Conservation (phyloP, 2,888 invertebrate species). For the Spilosoma lubricipeda region DNA sequence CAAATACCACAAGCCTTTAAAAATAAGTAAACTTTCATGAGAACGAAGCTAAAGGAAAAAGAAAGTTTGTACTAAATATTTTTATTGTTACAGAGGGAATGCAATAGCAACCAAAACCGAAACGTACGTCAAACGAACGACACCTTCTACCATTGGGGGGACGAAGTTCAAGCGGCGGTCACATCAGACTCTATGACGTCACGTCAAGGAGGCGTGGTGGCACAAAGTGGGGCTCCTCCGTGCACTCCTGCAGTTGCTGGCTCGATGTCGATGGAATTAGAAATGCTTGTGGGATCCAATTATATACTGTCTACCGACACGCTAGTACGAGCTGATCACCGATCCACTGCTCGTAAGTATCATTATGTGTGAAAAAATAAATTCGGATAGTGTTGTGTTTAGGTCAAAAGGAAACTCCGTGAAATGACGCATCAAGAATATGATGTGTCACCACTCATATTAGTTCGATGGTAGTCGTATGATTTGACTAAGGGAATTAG, state of each 20-base stretch:
- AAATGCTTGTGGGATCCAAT: conserved; percentile 79
- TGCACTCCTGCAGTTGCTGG: conserved; percentile 55
- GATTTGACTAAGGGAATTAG: no score
- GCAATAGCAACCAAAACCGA: conserved; percentile 56
- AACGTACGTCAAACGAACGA: conserved; percentile 67
- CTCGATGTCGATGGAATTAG: conserved; percentile 71
- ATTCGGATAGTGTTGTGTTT: background rate
- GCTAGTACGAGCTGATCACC: conserved; percentile 87
- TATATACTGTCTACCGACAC: conserved; percentile 87
- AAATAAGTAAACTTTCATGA: no score
- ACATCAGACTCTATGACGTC: conserved; percentile 40
- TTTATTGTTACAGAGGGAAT: conserved; percentile 58
- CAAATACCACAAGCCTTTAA: no score
- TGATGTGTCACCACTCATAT: no score
- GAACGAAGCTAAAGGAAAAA: no score
- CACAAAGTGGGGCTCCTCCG: conserved; percentile 59
- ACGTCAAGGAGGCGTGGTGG: conserved; percentile 55
- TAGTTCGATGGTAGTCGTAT: no score
- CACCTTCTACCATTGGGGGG: conserved; percentile 55
- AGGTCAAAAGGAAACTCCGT: background rate
- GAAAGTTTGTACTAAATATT: no score
- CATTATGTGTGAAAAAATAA: background rate
- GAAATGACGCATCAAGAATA: no score
- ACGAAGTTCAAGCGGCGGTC: conserved; percentile 53
- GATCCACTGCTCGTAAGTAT: conserved; percentile 68